Conservation (phyloP, 1,140 invertebrate species). For the Leptinotarsa texana region DNA sequence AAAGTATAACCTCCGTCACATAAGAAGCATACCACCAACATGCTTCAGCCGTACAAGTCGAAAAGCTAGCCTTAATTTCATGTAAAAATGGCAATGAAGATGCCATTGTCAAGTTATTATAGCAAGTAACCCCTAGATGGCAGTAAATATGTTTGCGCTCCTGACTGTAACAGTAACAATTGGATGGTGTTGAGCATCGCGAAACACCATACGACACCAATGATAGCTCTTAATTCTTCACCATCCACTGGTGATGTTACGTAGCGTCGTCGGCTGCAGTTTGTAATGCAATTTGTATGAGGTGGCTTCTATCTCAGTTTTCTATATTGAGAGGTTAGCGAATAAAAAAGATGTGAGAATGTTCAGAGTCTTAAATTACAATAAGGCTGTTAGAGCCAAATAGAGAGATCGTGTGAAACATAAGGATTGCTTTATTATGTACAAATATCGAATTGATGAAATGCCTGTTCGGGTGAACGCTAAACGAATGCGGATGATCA, state of each 20-base stretch:
- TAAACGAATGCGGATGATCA: background rate
- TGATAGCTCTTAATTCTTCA: background rate
- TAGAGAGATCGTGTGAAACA: conserved; percentile 41
- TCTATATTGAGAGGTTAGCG: conserved; percentile 35
- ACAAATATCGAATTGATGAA: conserved; percentile 8
- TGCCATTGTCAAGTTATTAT: conserved; percentile 43
- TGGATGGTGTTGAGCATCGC: background rate
- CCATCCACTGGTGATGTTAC: background rate
- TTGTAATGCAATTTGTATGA: conserved; percentile 43
- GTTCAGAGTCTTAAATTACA: conserved; percentile 38
- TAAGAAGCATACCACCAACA: conserved; percentile 35
- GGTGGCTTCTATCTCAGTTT: conserved; percentile 36
- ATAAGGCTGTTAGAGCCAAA: conserved; percentile 41
- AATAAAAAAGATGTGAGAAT: conserved; percentile 34
- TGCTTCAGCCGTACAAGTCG: conserved; percentile 33
- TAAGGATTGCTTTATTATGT: conserved; percentile 44
- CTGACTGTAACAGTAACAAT: background rate
- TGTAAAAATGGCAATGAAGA: conserved; percentile 45
- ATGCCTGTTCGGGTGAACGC: conserved; percentile 4
- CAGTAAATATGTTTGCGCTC: conserved; percentile 28
- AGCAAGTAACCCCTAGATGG: conserved; percentile 33
- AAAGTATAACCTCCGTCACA: conserved; percentile 38
- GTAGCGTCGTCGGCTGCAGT: conserved; percentile 14
- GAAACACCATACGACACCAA: background rate
- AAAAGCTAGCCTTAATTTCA: conserved; percentile 38